These are phyloP conservation scores for Macrosteles quadrilineatus DNA, from an alignment of 1,140 invertebrate species.

Conservation along the genomic window DNA sequence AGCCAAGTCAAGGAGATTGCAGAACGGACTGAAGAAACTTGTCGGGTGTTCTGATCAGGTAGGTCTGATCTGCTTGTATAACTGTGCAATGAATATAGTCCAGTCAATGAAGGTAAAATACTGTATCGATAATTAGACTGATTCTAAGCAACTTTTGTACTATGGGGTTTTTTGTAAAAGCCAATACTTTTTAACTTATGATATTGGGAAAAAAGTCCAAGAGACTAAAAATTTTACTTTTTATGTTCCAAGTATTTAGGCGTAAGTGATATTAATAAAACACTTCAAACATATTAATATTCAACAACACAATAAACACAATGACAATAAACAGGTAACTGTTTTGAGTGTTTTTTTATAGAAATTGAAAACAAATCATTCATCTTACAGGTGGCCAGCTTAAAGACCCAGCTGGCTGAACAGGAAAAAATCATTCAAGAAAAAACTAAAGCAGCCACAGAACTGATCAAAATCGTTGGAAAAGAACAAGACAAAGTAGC, in stretches of 20 bases:
- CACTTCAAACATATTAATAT: no score
- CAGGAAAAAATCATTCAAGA: slow-evolving; percentile 86
- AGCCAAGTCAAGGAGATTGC: slow-evolving; percentile 75
- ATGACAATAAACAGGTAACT: no score
- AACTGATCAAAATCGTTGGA: slow-evolving; percentile 86
- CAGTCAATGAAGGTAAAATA: neutral
- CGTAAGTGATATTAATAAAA: no score
- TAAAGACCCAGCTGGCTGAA: slow-evolving; percentile 77
- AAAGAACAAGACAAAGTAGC: slow-evolving; percentile 89
- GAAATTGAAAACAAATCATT: no score
- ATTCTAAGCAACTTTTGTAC: no score
- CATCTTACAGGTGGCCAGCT: slow-evolving; percentile 61
- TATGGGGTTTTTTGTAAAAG: no score
- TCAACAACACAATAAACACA: no score
- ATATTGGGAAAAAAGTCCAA: no score
- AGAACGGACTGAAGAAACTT: slow-evolving; percentile 87
- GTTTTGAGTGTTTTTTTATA: no score
- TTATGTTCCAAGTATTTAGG: no score
- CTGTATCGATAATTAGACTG: neutral
- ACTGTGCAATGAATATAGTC: neutral
- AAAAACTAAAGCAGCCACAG: slow-evolving; percentile 89
- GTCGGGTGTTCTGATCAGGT: slow-evolving; percentile 81
- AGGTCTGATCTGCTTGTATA: slow-evolving; percentile 43
- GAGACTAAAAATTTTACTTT: no score
- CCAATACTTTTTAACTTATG: neutral